phyloP scores from a whole-genome alignment of 2,113 vertebrate species.

The Odobenus rosmarus region DNA sequence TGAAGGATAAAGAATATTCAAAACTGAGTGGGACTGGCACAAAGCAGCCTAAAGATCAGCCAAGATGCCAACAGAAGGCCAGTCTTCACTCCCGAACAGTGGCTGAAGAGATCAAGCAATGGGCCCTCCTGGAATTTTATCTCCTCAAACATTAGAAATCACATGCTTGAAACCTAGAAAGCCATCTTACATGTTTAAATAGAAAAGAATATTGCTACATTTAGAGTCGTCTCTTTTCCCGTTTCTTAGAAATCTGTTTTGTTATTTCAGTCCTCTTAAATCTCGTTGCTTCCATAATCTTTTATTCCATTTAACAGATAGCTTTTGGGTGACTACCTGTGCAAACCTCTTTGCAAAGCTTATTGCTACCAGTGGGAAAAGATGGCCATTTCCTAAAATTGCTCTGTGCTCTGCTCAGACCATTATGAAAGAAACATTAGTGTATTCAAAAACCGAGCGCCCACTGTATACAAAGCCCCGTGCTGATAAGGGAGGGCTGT shows the following conservation, averaged over 20 bases:
- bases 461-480: not conserved
- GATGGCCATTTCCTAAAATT: not conserved
- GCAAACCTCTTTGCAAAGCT: not conserved
- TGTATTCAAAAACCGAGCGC: not conserved
- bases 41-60: not conserved
- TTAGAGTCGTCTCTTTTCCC: not conserved
- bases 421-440: not conserved
- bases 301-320: slow-evolving; percentile 13
- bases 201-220: not conserved
- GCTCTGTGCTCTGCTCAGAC: not conserved
- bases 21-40: not conserved
- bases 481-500: not conserved
- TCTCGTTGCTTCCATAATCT: not conserved
- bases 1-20: not conserved
- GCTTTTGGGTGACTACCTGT: not conserved
- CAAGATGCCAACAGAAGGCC: not conserved
- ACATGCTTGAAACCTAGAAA: not conserved
- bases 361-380: not conserved
- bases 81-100: not conserved
- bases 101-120: not conserved
- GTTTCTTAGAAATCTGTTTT: not conserved
- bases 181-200: not conserved
- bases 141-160: slow-evolving; percentile 8
- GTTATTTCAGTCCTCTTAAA: not conserved
- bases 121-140: not conserved